Percentiles rank a stretch among this genome's conserved stretches.
Evolutionary conservation across 1,140 invertebrate genomes (phyloP).

Genomic region (Drosophila melanica): DNA sequence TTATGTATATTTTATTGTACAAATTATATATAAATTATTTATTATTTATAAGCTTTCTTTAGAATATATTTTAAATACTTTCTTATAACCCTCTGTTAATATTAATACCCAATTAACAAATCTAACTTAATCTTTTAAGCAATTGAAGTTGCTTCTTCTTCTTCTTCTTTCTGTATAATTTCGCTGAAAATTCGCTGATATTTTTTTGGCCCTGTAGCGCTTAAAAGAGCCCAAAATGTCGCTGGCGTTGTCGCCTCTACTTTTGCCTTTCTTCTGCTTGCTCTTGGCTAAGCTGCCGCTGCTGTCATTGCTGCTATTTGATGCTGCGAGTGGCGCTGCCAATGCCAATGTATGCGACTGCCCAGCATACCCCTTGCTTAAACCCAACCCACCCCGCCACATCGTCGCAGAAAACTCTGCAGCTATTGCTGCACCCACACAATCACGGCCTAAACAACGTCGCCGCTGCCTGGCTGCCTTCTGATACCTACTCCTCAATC

Average conservation of each 20-base stretch:
- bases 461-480: conserved; percentile 17
- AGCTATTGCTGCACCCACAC: conserved; percentile 49
- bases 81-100: too few relatives aligned
- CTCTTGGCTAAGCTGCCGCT: conserved; percentile 67
- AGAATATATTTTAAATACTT: too few relatives aligned
- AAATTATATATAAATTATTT: too few relatives aligned
- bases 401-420: conserved; percentile 8
- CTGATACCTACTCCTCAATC: conserved; percentile 6
- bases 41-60: too few relatives aligned
- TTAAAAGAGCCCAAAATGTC: conserved; percentile 20
- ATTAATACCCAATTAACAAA: too few relatives aligned
- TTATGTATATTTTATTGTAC: too few relatives aligned
- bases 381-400: neutral
- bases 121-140: too few relatives aligned
- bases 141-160: too few relatives aligned
- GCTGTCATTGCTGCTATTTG: conserved; percentile 38
- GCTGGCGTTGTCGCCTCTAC: conserved; percentile 41
- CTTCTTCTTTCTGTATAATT: too few relatives aligned
- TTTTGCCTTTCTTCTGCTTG: conserved; percentile 58
- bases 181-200: too few relatives aligned
- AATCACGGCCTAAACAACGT: conserved; percentile 67
- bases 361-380: conserved; percentile 1
- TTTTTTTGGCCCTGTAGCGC: conserved; percentile 23
- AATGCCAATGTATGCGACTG: conserved; percentile 13
- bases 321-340: conserved; percentile 37